Conservation (phyloP, 2,797 vertebrate genomes). For the Balearica regulorum region DNA sequence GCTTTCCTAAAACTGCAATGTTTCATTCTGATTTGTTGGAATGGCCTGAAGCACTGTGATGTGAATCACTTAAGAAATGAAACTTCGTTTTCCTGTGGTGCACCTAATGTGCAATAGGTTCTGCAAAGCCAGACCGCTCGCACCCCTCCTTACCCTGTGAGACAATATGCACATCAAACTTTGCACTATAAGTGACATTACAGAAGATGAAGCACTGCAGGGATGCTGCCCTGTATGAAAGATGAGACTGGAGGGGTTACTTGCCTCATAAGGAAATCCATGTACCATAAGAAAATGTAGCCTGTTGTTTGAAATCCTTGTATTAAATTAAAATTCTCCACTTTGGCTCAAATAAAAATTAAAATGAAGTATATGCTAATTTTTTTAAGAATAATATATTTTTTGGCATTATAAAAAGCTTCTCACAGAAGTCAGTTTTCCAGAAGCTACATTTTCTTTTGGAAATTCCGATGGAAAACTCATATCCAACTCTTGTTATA, state of each 20-base stretch:
- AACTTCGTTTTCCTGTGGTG: neutral
- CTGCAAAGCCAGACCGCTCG: accelerated
- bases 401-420: neutral
- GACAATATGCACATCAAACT: neutral
- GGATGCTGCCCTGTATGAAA: neutral
- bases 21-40: neutral
- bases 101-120: neutral
- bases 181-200: neutral
- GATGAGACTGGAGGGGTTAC: neutral
- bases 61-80: neutral
- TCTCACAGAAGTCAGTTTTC: neutral
- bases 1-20: neutral
- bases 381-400: neutral
- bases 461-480: neutral
- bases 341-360: neutral
- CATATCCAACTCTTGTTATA: neutral
- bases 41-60: neutral
- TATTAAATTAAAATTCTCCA: neutral
- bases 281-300: neutral
- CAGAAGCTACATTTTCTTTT: neutral
- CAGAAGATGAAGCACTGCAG: neutral
- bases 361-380: neutral
- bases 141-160: neutral
- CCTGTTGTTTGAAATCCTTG: neutral
- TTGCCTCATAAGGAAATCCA: neutral